Evolutionary conservation across 35 echinoderm and acorn worm species (phyloP), one percentile per base, ranked within the genome.

Genomic region (Heliocidaris erythrogramma): DNA sequence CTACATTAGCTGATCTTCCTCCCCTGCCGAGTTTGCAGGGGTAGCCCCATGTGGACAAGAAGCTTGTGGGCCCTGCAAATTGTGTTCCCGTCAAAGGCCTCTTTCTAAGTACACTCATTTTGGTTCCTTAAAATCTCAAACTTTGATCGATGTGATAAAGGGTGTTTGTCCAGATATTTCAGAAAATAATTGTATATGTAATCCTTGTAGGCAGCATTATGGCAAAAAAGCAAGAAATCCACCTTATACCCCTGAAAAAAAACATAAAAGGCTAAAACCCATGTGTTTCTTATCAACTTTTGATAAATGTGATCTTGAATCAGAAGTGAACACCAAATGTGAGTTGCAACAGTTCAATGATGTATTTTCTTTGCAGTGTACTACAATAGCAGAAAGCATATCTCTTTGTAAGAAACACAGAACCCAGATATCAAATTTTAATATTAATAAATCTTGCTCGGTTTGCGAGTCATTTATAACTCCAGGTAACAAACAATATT

Each of bases 351-450:
- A 90, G 5, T 90, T 92, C 47, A 92, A 92, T 48, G 30, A 30
- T 48, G 31, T 32, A 9, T 90, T 90, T 32, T 48, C 30, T 35
- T 31, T 90, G 31, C 30, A 90, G 8, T 90, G 88, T 48, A 5
- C 5, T 4, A 49, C 90, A 4, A n/a, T 92, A 30, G 4, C 90
- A 49, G 8, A 49, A 6, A 52, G 2, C 9, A 49, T 92, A 8
- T 92, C 4, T n/a, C 5, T 92, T 7, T 92, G 90, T 92, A 52
- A 52, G 21, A 92, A 49, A 92, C 90, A 92, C 48, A 49, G 90
- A 92, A 92, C 90, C 10, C 21, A 30, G 16, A 35, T 92, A 5
- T 92, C 90, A 49, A 92, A 92, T 49, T 92, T 61, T 18, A 61
- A 61, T 2, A 12, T 61, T 7, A 13, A 49, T 52, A 4, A 49